Evolutionary conservation across 2,888 invertebrate species (phyloP).

Genomic region (Platypus cylindrus): DNA sequence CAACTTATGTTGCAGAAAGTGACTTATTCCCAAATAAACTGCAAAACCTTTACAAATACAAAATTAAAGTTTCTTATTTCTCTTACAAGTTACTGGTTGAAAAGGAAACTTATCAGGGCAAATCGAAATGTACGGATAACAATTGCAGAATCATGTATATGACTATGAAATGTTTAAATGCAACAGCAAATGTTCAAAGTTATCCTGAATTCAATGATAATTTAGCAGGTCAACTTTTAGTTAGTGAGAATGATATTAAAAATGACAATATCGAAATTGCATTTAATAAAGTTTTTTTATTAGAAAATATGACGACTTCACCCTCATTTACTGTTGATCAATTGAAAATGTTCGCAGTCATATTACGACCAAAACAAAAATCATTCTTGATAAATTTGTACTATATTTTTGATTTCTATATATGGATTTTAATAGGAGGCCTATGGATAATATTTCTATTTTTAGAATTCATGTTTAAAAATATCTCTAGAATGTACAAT

Average conservation of each 20-base stretch:
- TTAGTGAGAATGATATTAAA: neutral
- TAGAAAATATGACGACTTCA: constrained; percentile 1
- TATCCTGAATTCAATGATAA: neutral
- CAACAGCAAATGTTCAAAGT: constrained; percentile 1
- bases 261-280: constrained; percentile 5
- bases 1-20: neutral
- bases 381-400: constrained; percentile 5
- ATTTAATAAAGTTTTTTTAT: constrained; percentile 3
- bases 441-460: neutral
- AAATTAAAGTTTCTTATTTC: constrained; percentile 1
- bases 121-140: neutral
- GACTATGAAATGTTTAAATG: constrained; percentile 5
- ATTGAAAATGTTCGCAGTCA: constrained; percentile 4
- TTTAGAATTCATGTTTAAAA: too few species aligned
- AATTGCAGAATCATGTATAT: constrained; percentile 4
- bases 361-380: constrained; percentile 5
- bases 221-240: neutral
- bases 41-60: constrained; percentile 1
- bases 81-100: neutral
- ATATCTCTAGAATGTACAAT: too few species aligned
- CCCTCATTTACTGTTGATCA: constrained; percentile 5
- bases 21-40: constrained; percentile 3
- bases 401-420: constrained; percentile 8
- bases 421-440: constrained; percentile 6
- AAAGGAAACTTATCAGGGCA: neutral